Evolutionary conservation across 2,888 invertebrate species (phyloP).

Genomic region (Nezara viridula): DNA sequence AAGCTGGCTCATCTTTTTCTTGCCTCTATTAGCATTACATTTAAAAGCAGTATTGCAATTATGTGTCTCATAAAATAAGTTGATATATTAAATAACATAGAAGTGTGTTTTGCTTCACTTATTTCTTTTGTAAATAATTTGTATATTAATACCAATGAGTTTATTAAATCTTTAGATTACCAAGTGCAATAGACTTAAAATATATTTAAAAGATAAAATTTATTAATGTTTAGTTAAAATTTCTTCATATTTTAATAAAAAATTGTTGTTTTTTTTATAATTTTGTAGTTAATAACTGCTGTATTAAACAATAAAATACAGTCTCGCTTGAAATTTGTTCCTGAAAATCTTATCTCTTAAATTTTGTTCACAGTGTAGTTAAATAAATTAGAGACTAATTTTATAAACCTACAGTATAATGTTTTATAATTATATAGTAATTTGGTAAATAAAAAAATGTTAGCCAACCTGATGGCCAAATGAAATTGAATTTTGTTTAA

Average conservation of each 20-base stretch:
- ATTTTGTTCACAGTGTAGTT: neutral
- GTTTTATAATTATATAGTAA: neutral
- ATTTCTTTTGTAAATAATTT: constrained; percentile 18
- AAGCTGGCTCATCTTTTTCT: neutral
- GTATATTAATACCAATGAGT: neutral
- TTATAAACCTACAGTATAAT: neutral
- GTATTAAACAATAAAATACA: constrained; percentile 10
- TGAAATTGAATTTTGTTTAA: neutral
- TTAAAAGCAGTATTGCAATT: neutral
- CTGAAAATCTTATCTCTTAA: neutral
- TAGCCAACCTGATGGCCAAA: neutral
- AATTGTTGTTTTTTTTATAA: neutral
- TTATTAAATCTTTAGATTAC: neutral
- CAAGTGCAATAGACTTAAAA: constrained; percentile 7
- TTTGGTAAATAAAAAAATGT: neutral
- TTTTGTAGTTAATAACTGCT: constrained; percentile 21
- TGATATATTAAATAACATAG: neutral
- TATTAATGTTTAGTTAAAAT: constrained; percentile 1
- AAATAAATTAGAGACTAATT: neutral
- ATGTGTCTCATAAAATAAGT: neutral
- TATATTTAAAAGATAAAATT: neutral
- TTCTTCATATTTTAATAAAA: constrained; percentile 42
- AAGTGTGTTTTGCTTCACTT: neutral
- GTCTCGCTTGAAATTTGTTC: constrained; percentile 7
- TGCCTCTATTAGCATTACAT: neutral